These are phyloP conservation scores for Pseudorhombus dupliciocellatus DNA, from an alignment of 2,113 vertebrate genomes.

Conservation along the genomic window DNA sequence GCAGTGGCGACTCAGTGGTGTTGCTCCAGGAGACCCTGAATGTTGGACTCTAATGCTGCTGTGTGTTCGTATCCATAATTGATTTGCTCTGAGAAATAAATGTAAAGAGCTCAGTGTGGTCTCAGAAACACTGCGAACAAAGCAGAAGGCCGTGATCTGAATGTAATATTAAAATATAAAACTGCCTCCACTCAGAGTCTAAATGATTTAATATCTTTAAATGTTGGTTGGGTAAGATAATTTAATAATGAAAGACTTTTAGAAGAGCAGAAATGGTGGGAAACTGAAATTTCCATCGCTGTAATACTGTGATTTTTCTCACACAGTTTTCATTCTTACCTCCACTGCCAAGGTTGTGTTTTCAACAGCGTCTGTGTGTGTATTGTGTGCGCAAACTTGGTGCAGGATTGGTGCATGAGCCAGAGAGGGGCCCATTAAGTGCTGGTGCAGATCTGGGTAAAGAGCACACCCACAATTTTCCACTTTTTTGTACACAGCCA, in stretches of 20 bases:
- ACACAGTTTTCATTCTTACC: background rate
- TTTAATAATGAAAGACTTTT: constrained; percentile 29
- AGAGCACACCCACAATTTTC: background rate
- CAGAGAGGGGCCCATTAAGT: background rate
- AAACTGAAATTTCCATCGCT: background rate
- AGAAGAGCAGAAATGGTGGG: background rate
- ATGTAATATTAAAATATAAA: constrained; percentile 3
- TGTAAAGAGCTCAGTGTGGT: constrained; percentile 11
- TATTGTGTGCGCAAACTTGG: background rate
- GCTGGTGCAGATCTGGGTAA: background rate
- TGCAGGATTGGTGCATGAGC: background rate
- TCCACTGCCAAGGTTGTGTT: background rate
- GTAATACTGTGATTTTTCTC: background rate
- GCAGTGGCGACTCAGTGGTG: background rate
- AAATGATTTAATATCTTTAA: constrained; percentile 40
- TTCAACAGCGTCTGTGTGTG: background rate
- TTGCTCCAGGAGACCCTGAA: background rate
- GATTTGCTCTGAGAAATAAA: constrained; percentile 16
- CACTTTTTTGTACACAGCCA: too few relatives aligned
- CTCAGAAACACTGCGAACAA: constrained; percentile 15
- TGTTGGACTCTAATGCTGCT: constrained; percentile 28
- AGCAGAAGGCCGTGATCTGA: constrained; percentile 8
- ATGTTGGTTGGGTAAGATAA: constrained; percentile 32
- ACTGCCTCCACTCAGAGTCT: background rate
- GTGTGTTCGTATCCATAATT: constrained; percentile 54